Percentiles rank a stretch among this genome's conserved stretches.
Conservation (phyloP, 2,888 invertebrate genomes). For the Argyra leucocephala region DNA sequence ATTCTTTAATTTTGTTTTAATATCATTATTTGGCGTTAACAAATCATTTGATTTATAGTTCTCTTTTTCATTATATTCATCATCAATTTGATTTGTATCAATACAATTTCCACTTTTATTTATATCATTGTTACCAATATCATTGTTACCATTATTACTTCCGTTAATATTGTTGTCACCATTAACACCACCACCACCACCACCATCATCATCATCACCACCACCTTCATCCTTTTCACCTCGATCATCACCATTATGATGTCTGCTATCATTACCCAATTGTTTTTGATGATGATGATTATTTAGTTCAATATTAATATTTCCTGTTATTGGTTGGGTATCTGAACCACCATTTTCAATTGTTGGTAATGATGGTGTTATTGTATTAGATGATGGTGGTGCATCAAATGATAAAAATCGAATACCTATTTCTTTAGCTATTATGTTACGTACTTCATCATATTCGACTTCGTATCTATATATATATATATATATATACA, state of each 20-base stretch:
- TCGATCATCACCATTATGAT: slow-evolving; percentile 39
- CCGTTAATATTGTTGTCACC: slow-evolving; percentile 28
- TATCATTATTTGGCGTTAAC: slow-evolving; percentile 20
- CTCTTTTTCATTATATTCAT: slow-evolving; percentile 25
- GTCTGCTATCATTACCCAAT: slow-evolving; percentile 33
- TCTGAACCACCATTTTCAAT: slow-evolving; percentile 22
- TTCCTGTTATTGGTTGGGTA: not conserved
- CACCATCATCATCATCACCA: slow-evolving; percentile 26
- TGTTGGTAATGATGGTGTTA: slow-evolving; percentile 25
- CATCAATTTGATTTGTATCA: slow-evolving; percentile 22
- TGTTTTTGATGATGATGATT: slow-evolving; percentile 27
- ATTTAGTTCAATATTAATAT: slow-evolving; percentile 24
- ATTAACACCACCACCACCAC: slow-evolving; percentile 43
- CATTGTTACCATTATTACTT: slow-evolving; percentile 36
- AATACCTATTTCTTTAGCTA: slow-evolving; percentile 57
- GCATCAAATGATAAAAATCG: slow-evolving; percentile 46
- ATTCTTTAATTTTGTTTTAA: slow-evolving; percentile 19
- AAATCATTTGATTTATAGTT: slow-evolving; percentile 19
- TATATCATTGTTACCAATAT: slow-evolving; percentile 17
- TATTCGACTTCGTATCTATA: slow-evolving; percentile 85
- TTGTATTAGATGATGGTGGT: slow-evolving; percentile 25
- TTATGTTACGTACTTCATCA: slow-evolving; percentile 74
- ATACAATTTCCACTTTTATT: slow-evolving; percentile 21
- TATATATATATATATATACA: slow-evolving; percentile 20
- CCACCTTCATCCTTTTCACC: slow-evolving; percentile 23